These are phyloP conservation scores for Drosophila neonasuta DNA, from an alignment of 2,888 invertebrate genomes.

Conservation along the genomic window DNA sequence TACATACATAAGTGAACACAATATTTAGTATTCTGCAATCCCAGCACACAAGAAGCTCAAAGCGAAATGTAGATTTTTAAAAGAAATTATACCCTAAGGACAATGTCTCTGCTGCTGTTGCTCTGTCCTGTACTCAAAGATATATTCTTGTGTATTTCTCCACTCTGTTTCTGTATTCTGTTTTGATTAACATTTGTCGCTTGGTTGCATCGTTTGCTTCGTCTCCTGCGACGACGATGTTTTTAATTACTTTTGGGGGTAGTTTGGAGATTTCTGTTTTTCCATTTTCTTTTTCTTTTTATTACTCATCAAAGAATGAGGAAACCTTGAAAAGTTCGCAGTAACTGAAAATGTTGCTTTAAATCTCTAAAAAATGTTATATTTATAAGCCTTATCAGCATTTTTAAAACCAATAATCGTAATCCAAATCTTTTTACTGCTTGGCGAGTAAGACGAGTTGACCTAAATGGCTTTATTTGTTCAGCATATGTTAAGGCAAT, in stretches of 20 bases:
- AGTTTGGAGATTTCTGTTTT: constrained; percentile 56
- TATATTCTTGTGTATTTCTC: constrained; percentile 63
- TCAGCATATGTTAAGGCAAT: background rate
- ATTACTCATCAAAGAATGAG: constrained; percentile 41
- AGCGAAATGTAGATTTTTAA: constrained; percentile 66
- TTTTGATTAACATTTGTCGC: constrained; percentile 76
- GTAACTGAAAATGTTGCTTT: constrained; percentile 30
- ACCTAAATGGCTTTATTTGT: background rate
- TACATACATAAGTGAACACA: constrained; percentile 4
- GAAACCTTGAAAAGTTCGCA: constrained; percentile 32
- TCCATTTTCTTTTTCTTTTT: constrained; percentile 13
- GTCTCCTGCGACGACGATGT: constrained; percentile 62
- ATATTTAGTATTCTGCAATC: constrained; percentile 7
- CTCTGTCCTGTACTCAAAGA: constrained; percentile 20
- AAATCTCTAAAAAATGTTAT: constrained; percentile 15
- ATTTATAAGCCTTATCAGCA: background rate
- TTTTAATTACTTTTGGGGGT: constrained; percentile 78
- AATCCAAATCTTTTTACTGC: constrained; percentile 16
- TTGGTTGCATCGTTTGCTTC: constrained; percentile 31
- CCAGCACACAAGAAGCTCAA: constrained; percentile 26
- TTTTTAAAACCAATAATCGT: constrained; percentile 24
- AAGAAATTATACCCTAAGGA: constrained; percentile 79
- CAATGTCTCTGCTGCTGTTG: constrained; percentile 44
- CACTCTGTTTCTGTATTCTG: constrained; percentile 51
- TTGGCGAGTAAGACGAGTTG: background rate